Evolutionary conservation across 2,888 invertebrate species (phyloP).

Genomic region (Cephus pygmeus): DNA sequence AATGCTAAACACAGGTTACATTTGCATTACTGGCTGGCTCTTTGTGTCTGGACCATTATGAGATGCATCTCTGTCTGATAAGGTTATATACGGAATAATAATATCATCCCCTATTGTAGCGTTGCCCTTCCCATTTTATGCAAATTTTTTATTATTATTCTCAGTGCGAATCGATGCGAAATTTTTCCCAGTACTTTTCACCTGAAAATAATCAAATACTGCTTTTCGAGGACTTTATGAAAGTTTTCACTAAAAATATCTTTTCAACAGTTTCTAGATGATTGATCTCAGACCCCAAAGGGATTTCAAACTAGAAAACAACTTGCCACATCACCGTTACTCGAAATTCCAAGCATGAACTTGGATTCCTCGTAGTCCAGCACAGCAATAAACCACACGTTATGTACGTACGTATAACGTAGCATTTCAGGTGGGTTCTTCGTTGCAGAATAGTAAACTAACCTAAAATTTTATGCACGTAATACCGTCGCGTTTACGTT

Average conservation of each 20-base stretch:
- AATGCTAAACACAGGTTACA: neutral
- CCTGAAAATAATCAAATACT: neutral
- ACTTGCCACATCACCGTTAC: neutral
- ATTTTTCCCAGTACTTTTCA: neutral
- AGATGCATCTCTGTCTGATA: neutral
- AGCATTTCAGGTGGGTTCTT: neutral
- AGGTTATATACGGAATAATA: neutral
- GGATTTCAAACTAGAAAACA: neutral
- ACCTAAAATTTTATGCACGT: neutral
- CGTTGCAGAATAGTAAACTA: neutral
- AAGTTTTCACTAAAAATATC: neutral
- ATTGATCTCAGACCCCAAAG: neutral
- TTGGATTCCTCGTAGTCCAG: neutral
- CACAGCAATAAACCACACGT: neutral
- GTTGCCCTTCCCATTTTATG: neutral
- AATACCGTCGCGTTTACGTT: neutral
- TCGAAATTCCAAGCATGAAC: neutral
- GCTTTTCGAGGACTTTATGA: neutral
- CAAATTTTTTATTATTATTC: neutral
- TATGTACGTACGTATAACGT: neutral
- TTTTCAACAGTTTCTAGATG: neutral
- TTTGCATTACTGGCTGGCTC: neutral
- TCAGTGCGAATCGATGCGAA: neutral
- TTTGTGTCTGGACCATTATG: neutral
- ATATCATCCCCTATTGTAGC: neutral